Evolutionary conservation across 2,888 invertebrate genomes (phyloP).

Genomic region (Hylaea fasciaria): DNA sequence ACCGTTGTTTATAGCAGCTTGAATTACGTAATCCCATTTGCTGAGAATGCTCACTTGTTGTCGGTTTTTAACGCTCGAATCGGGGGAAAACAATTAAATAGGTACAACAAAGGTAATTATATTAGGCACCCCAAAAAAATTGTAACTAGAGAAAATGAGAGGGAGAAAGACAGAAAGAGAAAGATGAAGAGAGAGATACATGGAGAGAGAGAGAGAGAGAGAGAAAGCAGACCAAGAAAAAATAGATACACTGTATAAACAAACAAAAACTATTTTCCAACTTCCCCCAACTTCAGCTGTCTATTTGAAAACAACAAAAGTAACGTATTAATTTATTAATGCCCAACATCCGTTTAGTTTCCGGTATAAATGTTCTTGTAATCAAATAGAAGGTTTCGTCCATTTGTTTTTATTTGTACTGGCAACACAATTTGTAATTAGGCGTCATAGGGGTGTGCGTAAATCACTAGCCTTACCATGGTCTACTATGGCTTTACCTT

Average conservation of each 20-base stretch:
- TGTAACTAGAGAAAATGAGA: no score
- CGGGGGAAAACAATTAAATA: not conserved
- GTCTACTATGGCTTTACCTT: no score
- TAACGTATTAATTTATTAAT: conserved; percentile 25
- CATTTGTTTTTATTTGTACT: conserved; percentile 54
- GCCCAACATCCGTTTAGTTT: conserved; percentile 21
- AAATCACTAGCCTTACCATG: conserved; percentile 50
- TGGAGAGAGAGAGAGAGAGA: no score
- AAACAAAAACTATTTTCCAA: not conserved
- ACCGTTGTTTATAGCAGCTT: conserved; percentile 37
- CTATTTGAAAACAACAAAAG: conserved; percentile 17
- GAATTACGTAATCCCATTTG: conserved; percentile 33
- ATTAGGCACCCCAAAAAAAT: no score
- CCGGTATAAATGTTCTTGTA: conserved; percentile 16
- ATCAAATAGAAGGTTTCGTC: conserved; percentile 23
- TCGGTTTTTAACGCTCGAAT: conserved; percentile 10
- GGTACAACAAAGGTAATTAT: no score
- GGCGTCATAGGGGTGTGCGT: conserved; percentile 50
- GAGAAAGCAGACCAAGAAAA: no score
- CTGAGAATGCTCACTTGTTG: conserved; percentile 25
- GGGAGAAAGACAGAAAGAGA: no score
- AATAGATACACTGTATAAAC: not conserved
- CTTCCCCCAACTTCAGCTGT: conserved; percentile 4
- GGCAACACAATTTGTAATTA: conserved; percentile 64
- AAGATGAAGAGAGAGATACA: no score